Evolutionary conservation across 2,113 vertebrate genomes (phyloP).

Genomic region (Eleginops maclovinus): DNA sequence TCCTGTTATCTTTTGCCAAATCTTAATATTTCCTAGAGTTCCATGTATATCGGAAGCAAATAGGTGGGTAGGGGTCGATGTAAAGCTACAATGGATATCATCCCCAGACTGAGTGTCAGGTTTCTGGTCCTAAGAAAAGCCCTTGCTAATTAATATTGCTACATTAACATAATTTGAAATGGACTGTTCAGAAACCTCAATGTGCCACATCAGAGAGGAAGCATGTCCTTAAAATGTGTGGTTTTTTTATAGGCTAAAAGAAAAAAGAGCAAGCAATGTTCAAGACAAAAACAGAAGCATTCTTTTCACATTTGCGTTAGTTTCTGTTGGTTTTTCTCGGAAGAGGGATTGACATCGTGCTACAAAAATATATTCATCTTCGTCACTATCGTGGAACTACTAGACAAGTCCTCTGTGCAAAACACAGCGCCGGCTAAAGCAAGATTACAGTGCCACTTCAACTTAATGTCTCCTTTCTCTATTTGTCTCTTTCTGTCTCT

Average conservation of each 20-base stretch:
- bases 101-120: conserved; percentile 67
- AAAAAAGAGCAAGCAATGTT: conserved; percentile 64
- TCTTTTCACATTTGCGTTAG: conserved; percentile 66
- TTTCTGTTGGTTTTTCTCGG: conserved; percentile 67
- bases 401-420: conserved; percentile 75
- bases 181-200: conserved; percentile 69
- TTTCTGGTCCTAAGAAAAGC: conserved; percentile 82
- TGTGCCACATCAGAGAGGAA: conserved; percentile 61
- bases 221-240: conserved; percentile 38
- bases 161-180: conserved; percentile 83
- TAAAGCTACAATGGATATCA: conserved; percentile 80
- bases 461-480: conserved; percentile 47
- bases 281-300: conserved; percentile 65
- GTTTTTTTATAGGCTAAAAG: conserved; percentile 32
- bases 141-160: conserved; percentile 88
- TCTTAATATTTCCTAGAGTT: conserved; percentile 39
- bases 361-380: conserved; percentile 84
- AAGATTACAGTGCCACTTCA: conserved; percentile 71
- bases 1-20: conserved; percentile 28
- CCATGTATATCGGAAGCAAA: conserved; percentile 48
- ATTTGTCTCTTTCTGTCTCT: conserved; percentile 62
- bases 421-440: conserved; percentile 72
- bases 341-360: conserved; percentile 83
- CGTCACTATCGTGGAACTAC: conserved; percentile 75
- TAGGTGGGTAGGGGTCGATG: conserved; percentile 64